Evolutionary conservation across 64 coral and sea anemone genomes (phyloP).

Genomic region (Anthopleura sola): DNA sequence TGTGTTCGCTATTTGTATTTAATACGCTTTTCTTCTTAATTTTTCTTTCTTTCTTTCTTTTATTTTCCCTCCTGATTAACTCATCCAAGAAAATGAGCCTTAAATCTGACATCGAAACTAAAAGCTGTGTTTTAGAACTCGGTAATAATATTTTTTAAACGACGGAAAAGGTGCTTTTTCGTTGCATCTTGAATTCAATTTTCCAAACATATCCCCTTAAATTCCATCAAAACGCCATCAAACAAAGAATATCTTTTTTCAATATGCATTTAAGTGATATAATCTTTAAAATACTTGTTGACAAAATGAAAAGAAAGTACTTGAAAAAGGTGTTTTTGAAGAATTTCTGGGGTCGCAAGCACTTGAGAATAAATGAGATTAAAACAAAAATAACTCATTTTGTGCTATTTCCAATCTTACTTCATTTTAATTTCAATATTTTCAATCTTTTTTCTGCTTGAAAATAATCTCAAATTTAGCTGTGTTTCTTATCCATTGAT

Average conservation of each 20-base stretch:
- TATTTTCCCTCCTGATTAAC: background rate
- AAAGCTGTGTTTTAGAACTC: too few relatives aligned
- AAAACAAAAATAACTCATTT: background rate
- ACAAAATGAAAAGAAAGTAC: background rate
- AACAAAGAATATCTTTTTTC: background rate
- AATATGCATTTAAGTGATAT: background rate
- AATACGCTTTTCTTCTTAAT: too few relatives aligned
- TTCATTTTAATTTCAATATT: background rate
- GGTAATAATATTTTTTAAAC: too few relatives aligned
- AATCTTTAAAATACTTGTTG: background rate
- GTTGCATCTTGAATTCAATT: too few relatives aligned
- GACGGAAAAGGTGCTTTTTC: too few relatives aligned
- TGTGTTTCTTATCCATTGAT: background rate
- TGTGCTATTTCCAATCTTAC: background rate
- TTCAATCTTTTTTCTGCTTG: background rate
- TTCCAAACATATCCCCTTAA: too few relatives aligned
- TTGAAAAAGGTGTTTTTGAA: background rate
- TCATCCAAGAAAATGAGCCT: too few relatives aligned
- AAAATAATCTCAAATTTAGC: background rate
- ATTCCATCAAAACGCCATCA: background rate
- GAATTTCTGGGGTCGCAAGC: background rate
- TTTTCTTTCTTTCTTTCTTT: background rate
- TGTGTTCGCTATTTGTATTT: too few relatives aligned
- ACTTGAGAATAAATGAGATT: background rate
- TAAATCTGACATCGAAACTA: too few relatives aligned